phyloP scores from a whole-genome alignment of 2,888 invertebrate species.

The Cotesia congregata region DNA sequence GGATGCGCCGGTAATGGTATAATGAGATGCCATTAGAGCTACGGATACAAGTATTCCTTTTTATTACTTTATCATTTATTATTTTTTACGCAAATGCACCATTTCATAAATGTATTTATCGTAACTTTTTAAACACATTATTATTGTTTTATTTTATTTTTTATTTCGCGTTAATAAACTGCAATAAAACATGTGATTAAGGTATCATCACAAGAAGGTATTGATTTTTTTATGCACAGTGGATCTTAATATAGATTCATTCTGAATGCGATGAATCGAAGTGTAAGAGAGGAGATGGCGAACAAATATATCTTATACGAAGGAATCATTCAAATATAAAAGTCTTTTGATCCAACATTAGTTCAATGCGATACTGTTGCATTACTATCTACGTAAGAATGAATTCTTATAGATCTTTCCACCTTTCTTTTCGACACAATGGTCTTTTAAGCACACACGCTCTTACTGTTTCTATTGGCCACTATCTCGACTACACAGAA shows the following conservation, averaged over 20 bases:
- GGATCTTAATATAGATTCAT: background rate
- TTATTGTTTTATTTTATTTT: conserved; percentile 1
- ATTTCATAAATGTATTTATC: background rate
- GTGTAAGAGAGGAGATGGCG: background rate
- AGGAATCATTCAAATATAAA: background rate
- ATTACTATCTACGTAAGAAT: conserved; percentile 9
- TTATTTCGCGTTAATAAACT: background rate
- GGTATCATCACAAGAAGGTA: background rate
- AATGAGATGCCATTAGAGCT: conserved; percentile 44
- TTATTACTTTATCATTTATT: conserved; percentile 11
- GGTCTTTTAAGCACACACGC: background rate
- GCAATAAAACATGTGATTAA: background rate
- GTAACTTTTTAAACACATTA: background rate
- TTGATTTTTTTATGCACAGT: background rate
- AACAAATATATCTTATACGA: background rate
- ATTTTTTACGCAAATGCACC: conserved; percentile 11
- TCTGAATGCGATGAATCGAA: background rate
- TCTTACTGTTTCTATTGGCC: background rate
- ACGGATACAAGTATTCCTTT: conserved; percentile 20
- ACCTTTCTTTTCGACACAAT: background rate
- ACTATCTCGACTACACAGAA: background rate
- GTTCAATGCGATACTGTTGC: background rate
- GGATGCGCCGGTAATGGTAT: conserved; percentile 42
- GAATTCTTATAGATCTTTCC: background rate
- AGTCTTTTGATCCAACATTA: conserved; percentile 2